phyloP scores from a whole-genome alignment of 2,888 invertebrate species.

The Perizoma flavofasciatum region DNA sequence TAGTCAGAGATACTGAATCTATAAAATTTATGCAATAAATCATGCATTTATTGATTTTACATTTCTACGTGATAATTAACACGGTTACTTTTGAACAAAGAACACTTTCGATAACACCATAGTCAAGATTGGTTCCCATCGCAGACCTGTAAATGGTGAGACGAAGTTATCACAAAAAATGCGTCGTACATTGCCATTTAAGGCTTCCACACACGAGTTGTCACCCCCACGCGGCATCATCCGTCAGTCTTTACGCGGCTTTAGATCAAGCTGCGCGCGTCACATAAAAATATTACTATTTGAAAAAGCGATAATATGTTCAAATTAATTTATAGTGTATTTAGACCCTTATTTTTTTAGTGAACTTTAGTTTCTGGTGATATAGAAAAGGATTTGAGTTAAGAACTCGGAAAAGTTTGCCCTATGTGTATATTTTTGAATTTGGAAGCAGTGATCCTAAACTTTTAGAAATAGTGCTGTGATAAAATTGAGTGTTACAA shows the following conservation, averaged over 20 bases:
- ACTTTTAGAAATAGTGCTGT: conserved; percentile 26
- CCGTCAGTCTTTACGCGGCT: conserved; percentile 64
- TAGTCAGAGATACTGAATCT: too few species aligned
- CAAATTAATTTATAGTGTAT: neutral
- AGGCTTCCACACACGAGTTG: conserved; percentile 51
- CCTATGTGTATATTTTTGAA: conserved; percentile 11
- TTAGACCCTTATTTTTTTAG: conserved; percentile 3
- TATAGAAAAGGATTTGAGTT: conserved; percentile 9
- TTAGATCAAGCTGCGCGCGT: conserved; percentile 55
- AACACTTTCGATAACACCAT: conserved; percentile 31
- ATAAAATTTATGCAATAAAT: too few species aligned
- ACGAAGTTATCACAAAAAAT: conserved; percentile 36
- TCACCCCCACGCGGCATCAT: conserved; percentile 45
- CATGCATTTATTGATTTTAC: too few species aligned
- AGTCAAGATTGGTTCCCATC: conserved; percentile 10
- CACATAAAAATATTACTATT: conserved; percentile 12
- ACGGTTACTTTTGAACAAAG: conserved; percentile 16
- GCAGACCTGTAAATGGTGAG: conserved; percentile 32
- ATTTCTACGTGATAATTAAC: too few species aligned
- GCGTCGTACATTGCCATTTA: conserved; percentile 55
- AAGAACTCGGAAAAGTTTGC: conserved; percentile 4
- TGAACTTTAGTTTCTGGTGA: conserved; percentile 16
- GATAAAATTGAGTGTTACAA: conserved; percentile 24
- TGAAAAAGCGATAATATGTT: neutral
- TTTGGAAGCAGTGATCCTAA: conserved; percentile 16